Evolutionary conservation across 2,888 invertebrate species (phyloP), one percentile per base, ranked within the genome.

Genomic region (Tetragonisca angustula): DNA sequence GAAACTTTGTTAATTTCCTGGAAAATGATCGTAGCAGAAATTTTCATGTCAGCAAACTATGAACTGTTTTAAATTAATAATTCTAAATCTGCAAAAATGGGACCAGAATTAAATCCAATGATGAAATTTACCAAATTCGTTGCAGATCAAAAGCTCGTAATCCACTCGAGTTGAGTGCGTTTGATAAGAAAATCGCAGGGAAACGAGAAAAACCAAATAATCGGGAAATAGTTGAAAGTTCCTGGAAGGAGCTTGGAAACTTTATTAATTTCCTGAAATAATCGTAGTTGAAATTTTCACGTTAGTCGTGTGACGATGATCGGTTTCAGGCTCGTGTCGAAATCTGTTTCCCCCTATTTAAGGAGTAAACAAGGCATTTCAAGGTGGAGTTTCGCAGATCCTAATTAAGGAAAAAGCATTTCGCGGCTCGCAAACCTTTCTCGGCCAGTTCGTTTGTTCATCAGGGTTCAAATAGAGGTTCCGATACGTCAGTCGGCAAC

Each of bases 331-430:
- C 9, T 70, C n/a, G 21, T 54, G 6, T n/a, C n/a, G 9, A 4
- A 49, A 67, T 4, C 49, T 24, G 24, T 49, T 19, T 36, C 36
- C 32, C 32, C 15, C 19, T 17, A 36, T 21, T 27, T 27, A n/a
- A 15, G 70, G 32, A 4, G 4, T 19, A 61, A 72, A 24, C 61
- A 43, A 13, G 19, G n/a, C 27, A 49, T 61, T 72, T 43, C 36
- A 24, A 36, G n/a, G 43, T 19, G 13, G 19, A 24, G 50, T 61
- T 21, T 15, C 27, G 9, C 61, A 27, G 61, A 61, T 61, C 61
- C 61, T n/a, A 72, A 72, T 72, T 72, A 72, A 49, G 27, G 49
- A 27, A 61, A 49, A 62, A 61, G 27, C 52, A 67, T 19, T 62
- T 27, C 21, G 15, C 43, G 49, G 21, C 50, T 72, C 49, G 24